Percentiles rank a stretch among this genome's conserved stretches.
Evolutionary conservation across 2,797 vertebrate genomes (phyloP).

Genomic region (Monodelphis domestica): DNA sequence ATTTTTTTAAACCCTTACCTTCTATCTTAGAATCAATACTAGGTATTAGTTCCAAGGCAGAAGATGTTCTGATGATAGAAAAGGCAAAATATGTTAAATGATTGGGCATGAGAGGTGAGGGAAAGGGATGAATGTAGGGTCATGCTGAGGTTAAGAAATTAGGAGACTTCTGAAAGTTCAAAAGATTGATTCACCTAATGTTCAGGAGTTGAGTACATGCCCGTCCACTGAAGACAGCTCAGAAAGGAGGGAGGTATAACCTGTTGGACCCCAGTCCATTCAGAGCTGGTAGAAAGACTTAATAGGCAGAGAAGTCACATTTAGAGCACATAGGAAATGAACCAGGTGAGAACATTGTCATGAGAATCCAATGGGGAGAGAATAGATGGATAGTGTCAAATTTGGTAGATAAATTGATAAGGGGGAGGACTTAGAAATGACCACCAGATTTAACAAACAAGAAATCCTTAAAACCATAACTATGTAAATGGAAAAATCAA

Average conservation of each 20-base stretch:
- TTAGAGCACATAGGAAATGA: background rate
- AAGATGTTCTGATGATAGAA: too few relatives aligned
- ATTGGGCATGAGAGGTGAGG: too few relatives aligned
- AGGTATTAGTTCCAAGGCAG: too few relatives aligned
- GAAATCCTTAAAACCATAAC: background rate
- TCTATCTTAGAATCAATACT: too few relatives aligned
- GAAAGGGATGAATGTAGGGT: too few relatives aligned
- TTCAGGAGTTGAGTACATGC: background rate
- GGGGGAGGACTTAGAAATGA: background rate
- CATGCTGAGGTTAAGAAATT: too few relatives aligned
- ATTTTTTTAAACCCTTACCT: too few relatives aligned
- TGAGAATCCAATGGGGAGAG: background rate
- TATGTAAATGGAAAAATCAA: background rate
- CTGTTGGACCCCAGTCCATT: background rate
- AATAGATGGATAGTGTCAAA: background rate
- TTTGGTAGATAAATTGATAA: background rate
- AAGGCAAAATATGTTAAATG: too few relatives aligned
- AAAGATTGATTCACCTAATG: background rate
- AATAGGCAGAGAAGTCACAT: background rate
- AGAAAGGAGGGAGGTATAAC: background rate
- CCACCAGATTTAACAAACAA: background rate
- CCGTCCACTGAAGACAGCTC: background rate
- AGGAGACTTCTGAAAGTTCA: background rate
- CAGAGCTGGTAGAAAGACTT: background rate
- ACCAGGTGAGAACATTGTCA: background rate